Evolutionary conservation across 30 jellyfish, hydroid and myxozoan genomes (phyloP).

Genomic region (Catostylus mosaicus): DNA sequence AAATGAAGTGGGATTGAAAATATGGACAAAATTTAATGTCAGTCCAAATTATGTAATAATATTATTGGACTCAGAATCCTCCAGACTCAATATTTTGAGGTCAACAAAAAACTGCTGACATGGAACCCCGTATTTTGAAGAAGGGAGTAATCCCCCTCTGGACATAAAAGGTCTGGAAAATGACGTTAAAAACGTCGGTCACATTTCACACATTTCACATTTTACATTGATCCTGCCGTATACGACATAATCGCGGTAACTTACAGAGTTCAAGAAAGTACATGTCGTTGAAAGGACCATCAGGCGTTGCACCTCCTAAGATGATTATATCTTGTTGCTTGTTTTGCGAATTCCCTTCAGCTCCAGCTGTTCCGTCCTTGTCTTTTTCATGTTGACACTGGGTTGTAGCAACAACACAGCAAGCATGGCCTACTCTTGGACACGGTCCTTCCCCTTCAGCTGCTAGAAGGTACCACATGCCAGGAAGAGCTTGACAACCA

Average conservation of each 20-base stretch:
- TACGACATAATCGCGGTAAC: not conserved
- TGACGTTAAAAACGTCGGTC: no score
- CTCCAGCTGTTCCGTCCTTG: not conserved
- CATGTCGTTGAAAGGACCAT: constrained; percentile 56
- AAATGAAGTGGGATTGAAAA: no score
- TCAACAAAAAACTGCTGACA: no score
- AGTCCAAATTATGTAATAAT: no score
- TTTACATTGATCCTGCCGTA: no score
- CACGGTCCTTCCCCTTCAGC: constrained; percentile 70
- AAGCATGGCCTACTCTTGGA: constrained; percentile 77
- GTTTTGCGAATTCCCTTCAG: not conserved
- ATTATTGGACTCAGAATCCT: no score
- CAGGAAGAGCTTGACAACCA: constrained; percentile 49
- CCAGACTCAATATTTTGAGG: no score
- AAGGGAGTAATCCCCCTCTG: no score
- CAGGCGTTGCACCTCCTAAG: constrained; percentile 78
- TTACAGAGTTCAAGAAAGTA: constrained; percentile 38
- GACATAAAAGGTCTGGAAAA: no score
- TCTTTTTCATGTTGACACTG: constrained; percentile 2
- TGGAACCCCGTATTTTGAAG: no score
- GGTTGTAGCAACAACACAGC: constrained; percentile 14
- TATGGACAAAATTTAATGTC: no score
- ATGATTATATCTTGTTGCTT: not conserved
- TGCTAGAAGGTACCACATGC: constrained; percentile 60
- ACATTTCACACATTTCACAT: no score